Percentiles rank a stretch among this genome's conserved stretches.
Conservation (phyloP, 2,113 vertebrate species). For the Anarhynchus alexandrinus region DNA sequence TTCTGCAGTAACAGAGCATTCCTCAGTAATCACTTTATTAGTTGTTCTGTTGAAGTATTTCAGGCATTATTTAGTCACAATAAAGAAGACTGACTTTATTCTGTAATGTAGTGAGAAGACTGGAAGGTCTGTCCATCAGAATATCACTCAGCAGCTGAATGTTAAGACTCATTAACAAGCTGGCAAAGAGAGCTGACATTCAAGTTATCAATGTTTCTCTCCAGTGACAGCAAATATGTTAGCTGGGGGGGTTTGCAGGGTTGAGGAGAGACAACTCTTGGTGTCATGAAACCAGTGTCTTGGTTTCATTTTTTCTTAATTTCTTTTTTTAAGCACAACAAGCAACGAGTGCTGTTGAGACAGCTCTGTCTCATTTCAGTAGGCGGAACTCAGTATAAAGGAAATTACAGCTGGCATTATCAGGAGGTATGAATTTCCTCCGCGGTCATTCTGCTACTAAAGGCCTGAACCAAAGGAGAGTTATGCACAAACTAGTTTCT, state of each 20-base stretch:
- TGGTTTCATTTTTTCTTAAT: neutral
- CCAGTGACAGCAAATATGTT: neutral
- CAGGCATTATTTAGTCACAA: neutral
- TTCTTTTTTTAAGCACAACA: neutral
- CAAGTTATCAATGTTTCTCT: neutral
- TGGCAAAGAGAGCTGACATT: neutral
- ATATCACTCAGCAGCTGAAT: neutral
- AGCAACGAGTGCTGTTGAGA: neutral
- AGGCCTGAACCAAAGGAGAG: neutral
- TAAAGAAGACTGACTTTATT: neutral
- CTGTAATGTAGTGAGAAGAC: neutral
- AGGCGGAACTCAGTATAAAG: neutral
- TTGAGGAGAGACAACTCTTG: neutral
- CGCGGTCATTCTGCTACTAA: neutral
- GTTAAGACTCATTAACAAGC: neutral
- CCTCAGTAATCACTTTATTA: neutral
- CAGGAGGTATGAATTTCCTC: neutral
- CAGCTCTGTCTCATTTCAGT: neutral
- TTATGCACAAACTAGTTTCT: neutral
- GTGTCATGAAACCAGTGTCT: no score
- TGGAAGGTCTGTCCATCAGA: neutral
- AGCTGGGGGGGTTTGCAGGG: fast-evolving
- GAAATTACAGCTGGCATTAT: neutral
- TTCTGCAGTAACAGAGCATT: neutral
- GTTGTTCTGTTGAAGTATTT: neutral